Conservation (phyloP, 2,113 vertebrate genomes). For the Tragelaphus imberbis region DNA sequence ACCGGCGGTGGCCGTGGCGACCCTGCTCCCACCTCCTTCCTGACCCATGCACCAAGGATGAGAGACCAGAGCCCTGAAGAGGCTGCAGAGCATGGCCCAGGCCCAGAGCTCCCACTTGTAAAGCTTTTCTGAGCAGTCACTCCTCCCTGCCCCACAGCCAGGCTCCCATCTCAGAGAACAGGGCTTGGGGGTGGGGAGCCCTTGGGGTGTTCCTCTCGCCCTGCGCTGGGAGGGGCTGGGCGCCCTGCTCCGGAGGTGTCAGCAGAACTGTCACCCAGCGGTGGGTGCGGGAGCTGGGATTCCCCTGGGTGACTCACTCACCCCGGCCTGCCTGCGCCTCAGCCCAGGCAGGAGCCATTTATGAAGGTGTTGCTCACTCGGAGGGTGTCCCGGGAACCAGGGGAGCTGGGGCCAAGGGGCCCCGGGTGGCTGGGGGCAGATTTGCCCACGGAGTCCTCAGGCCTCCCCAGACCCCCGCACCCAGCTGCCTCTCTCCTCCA, state of each 20-base stretch:
- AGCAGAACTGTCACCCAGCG: not conserved
- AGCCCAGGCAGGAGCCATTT: not conserved
- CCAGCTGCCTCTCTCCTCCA: fast-evolving
- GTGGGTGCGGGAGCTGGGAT: constrained; percentile 45
- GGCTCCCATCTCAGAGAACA: not conserved
- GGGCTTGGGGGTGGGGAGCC: constrained; percentile 16
- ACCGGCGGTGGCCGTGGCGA: fast-evolving
- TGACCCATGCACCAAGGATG: fast-evolving
- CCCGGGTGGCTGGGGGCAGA: not conserved
- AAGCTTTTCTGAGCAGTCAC: not conserved
- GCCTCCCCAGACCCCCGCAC: not conserved
- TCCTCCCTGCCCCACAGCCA: not conserved
- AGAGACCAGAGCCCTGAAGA: not conserved
- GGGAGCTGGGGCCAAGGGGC: not conserved
- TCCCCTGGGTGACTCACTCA: constrained; percentile 67
- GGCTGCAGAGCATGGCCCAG: not conserved
- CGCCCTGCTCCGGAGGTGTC: constrained; percentile 34
- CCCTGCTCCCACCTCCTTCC: not conserved
- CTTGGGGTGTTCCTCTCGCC: not conserved
- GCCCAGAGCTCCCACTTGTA: not conserved
- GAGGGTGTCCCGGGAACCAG: not conserved
- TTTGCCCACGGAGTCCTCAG: not conserved
- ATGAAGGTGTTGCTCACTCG: constrained; percentile 23
- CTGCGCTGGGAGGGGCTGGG: constrained; percentile 7
- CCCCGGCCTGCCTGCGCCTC: constrained; percentile 46